These are phyloP conservation scores for Chamaetylas fuelleborni DNA, from an alignment of 2,113 vertebrate species.

Conservation along the genomic window DNA sequence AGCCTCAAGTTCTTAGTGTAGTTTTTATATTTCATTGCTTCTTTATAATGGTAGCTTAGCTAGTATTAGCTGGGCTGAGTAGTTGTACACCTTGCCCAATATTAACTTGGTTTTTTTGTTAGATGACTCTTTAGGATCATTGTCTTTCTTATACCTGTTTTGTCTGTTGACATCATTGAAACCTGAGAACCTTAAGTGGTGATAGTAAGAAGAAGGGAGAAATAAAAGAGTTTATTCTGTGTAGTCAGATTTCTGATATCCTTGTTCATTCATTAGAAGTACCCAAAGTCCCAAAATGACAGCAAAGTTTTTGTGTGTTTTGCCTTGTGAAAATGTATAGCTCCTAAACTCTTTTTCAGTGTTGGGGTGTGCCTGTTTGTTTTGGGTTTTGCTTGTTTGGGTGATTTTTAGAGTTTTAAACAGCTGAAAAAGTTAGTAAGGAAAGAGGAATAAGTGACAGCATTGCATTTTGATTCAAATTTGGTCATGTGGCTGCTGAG, in stretches of 20 bases:
- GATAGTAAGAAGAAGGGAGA: not conserved
- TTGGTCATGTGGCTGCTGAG: not conserved
- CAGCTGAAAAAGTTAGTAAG: not conserved
- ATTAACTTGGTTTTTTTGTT: not conserved
- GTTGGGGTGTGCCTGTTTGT: not conserved
- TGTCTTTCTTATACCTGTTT: not conserved
- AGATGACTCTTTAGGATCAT: not conserved
- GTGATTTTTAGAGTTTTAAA: not conserved
- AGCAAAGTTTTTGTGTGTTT: not conserved
- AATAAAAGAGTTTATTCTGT: not conserved
- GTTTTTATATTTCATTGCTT: not conserved
- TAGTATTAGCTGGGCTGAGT: not conserved
- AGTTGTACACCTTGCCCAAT: not conserved
- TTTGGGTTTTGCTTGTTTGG: not conserved
- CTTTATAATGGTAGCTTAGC: not conserved
- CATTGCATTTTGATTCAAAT: not conserved
- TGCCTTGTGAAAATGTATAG: not conserved
- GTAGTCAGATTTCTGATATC: not conserved
- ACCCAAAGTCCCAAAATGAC: not conserved
- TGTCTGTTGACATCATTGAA: not conserved
- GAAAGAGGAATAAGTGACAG: not conserved
- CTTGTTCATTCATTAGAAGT: not conserved
- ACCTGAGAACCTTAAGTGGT: not conserved
- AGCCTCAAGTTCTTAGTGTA: not conserved
- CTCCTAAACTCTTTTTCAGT: not conserved